These are phyloP conservation scores for Pantherophis vulpinus DNA, from an alignment of 2,797 vertebrate species.

Conservation along the genomic window DNA sequence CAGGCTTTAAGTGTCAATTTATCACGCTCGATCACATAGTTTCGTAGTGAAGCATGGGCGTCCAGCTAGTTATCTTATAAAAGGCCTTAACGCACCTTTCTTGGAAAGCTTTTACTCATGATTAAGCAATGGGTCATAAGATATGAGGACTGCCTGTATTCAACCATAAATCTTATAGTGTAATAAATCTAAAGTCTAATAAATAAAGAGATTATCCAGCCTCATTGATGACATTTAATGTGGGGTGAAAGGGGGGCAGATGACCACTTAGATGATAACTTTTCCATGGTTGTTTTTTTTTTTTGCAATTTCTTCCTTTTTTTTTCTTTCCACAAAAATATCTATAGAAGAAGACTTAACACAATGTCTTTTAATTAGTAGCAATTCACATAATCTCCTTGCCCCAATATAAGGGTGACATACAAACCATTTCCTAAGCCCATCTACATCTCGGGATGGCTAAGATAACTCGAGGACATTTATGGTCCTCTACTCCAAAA, in stretches of 20 bases:
- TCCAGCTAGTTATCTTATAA: not conserved
- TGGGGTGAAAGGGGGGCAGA: accelerated
- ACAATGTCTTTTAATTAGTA: no score
- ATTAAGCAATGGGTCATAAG: not conserved
- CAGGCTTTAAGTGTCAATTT: no score
- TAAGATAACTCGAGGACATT: not conserved
- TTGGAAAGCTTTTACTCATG: not conserved
- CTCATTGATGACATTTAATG: not conserved
- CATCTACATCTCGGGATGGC: not conserved
- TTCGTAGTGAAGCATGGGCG: no score
- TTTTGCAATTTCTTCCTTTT: no score
- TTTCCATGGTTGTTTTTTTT: no score
- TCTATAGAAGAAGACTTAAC: no score
- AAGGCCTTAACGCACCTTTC: not conserved
- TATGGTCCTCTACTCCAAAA: not conserved
- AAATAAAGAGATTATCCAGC: not conserved
- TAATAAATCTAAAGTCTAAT: not conserved
- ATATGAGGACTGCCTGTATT: not conserved
- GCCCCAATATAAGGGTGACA: no score
- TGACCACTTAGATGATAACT: no score
- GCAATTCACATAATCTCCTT: no score
- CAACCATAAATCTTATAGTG: not conserved
- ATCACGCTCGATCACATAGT: no score
- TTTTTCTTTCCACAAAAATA: no score
- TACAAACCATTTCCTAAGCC: not conserved